Base-by-base conservation (phyloP, 1,140 invertebrate genomes). In the Apocrypta bakeri region DNA sequence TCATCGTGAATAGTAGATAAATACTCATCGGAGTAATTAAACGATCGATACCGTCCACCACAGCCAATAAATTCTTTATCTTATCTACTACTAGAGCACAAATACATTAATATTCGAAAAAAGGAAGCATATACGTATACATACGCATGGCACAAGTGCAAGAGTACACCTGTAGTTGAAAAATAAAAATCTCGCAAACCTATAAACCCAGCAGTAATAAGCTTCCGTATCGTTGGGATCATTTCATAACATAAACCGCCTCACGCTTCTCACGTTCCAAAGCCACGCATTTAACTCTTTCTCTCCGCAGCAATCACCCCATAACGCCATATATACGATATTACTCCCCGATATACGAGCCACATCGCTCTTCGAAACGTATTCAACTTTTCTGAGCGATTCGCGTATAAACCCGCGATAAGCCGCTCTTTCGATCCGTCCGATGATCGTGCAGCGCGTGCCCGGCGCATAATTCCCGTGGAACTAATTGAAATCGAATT, bases 401-500 rank as follows among this genome's bases (percentile, higher is more conserved):
- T 33, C 29, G 11, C 27, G 64, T 66, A 75, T 56, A 48, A 48
- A 12, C 3, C 4, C 11, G 24, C 48, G 33, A 66, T 66, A 40
- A 75, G 27, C 8, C 21, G 31, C 72, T 48, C 25, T 2, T n/a
- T 61, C 24, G 7, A 25, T 31, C 24, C 9, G 21, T 25, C 6
- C 61, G 61, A 64, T 25, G 61, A 64, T 64, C n/a, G 25, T 64
- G 25, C 61, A 31, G 42, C 61, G 31, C 33, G 63, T 61, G 37
- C 9, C 3, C 21, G 12, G 2, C 29, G 63, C 75, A 61, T 66
- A 77, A 77, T 77, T 78, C 76, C 40, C 24, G 1, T 6, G 61
- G 7, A 69, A 72, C 78, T 79, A 79, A 79, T 79, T 79, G 68
- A 79, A 79, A 79, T 79, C 27, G 29, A 79, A 79, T 79, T 48